Base-by-base conservation (phyloP, 2,888 invertebrate species). In the Trichogramma dendrolimi region DNA sequence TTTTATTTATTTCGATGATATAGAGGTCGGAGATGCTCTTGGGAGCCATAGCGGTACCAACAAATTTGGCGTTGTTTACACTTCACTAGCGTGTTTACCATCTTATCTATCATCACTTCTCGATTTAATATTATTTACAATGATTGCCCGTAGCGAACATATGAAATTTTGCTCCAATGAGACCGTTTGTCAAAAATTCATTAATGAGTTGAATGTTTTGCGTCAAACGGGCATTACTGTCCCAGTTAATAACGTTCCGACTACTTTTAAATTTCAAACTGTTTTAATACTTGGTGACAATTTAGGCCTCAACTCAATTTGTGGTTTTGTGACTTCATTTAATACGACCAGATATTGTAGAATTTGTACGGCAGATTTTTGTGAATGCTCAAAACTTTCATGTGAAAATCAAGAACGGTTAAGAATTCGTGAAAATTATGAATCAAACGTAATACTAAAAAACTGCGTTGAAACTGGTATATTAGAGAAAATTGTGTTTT, bases 261-360 rank as follows among this genome's bases (percentile, higher is more conserved):
- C 14, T 40, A 42, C n/a, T 42, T 27, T 62, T 11, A 58, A 55
- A 43, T 62, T 62, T 58, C 14, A 49, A 46, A 27, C 58, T 10
- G 40, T 14, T 55, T 58, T 42, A 41, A 40, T 56, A 14, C 14
- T 14, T 14, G 14, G 14, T 14, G 14, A 14, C 1, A 14, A 14
- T 14, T 14, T 14, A 14, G 58, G 48, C 2, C 27, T 62, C 3
- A 55, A 62, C 11, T 38, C 7, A 8, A 49, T 64, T 8, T 55
- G 57, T 6, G 64, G 61, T 1, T 64, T 59, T 48, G 50, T 58
- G 2, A 43, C 55, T 51, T 50, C 55, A 7, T 63, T 63, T 41
- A 43, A 49, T 11, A 55, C 63, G 10, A 61, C 47, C 48, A 6
- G 1, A 4, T 56, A n/a, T 27, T 56, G 48, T 11, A 39, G 49